These are phyloP conservation scores for Tragelaphus imberbis DNA, from an alignment of 2,113 vertebrate species.

Conservation along the genomic window DNA sequence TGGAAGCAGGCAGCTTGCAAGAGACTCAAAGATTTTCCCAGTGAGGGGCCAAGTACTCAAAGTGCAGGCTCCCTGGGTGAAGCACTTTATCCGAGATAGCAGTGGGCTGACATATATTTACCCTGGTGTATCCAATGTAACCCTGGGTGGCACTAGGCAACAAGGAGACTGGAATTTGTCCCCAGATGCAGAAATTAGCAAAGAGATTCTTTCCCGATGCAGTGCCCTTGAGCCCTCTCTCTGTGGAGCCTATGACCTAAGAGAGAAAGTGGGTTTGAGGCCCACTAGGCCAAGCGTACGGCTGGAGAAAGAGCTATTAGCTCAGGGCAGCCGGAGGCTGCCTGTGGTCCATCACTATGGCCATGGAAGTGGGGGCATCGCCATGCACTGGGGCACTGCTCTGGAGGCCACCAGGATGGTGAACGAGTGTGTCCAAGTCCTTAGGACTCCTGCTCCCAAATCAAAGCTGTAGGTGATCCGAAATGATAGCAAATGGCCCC, in stretches of 20 bases:
- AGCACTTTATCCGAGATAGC: constrained; percentile 88
- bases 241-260: constrained; percentile 66
- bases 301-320: constrained; percentile 84
- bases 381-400: constrained; percentile 89
- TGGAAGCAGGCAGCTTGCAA: constrained; percentile 82
- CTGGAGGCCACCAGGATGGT: constrained; percentile 84
- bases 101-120: constrained; percentile 89
- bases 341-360: constrained; percentile 93
- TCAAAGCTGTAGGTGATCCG: constrained; percentile 77
- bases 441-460: constrained; percentile 14
- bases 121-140: constrained; percentile 84
- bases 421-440: constrained; percentile 72
- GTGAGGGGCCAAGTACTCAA: constrained; percentile 90
- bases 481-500: not conserved
- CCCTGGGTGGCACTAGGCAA: constrained; percentile 89
- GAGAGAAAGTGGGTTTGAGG: constrained; percentile 87
- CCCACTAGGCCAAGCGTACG: constrained; percentile 81
- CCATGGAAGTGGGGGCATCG: constrained; percentile 87
- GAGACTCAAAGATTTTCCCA: constrained; percentile 81
- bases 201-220: constrained; percentile 86
- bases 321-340: constrained; percentile 67
- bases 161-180: constrained; percentile 81
- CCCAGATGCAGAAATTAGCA: constrained; percentile 76
- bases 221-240: constrained; percentile 87
- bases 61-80: constrained; percentile 91